Evolutionary conservation across 2,113 vertebrate genomes (phyloP), one percentile per base, ranked within the genome.

Genomic region (Melanerpes formicivorus): DNA sequence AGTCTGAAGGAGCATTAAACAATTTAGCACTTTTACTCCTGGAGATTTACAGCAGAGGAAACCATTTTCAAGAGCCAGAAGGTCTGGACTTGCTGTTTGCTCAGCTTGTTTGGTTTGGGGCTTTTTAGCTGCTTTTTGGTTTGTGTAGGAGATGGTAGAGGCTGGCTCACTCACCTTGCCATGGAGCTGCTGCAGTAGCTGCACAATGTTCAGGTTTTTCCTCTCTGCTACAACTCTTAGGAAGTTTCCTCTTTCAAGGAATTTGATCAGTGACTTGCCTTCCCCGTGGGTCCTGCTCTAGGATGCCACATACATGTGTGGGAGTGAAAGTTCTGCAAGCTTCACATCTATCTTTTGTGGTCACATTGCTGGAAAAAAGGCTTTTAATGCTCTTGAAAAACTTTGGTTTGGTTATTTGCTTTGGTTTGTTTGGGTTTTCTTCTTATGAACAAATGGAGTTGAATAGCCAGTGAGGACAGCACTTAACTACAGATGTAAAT

Each of bases 381-480:
- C 72, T 93, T 88, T 86, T 89, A 91, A 65, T 83, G 50, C 48
- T 92, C 91, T 77, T n/a, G 5, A 84, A 84, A n/a, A 15, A 16
- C 7, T 16, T 56, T 27, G 23, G 50, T 16, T 55, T 55, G 55
- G 55, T 14, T 55, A 14, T 55, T 25, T 52, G 22, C 50, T 52
- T 52, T 52, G 50, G 22, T 6, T 23, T 40, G 40, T 52, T 23
- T 52, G 18, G 18, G 62, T 48, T 56, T 59, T 52, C 32, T 44
- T 58, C 40, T 69, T 69, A 48, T 16, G n/a, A 80, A 23, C 7
- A 65, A 64, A 22, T 29, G 62, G 25, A 70, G n/a, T 80, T 90
- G 65, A 90, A 74, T 55, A 65, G 62, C 87, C 78, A 71, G 9
- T 72, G 29, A 67, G 29, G 79, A 62, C 42, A 72, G 72, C 34